Evolutionary conservation across 2,797 vertebrate genomes (phyloP).

Genomic region (Tenualosa thibaudeaui): DNA sequence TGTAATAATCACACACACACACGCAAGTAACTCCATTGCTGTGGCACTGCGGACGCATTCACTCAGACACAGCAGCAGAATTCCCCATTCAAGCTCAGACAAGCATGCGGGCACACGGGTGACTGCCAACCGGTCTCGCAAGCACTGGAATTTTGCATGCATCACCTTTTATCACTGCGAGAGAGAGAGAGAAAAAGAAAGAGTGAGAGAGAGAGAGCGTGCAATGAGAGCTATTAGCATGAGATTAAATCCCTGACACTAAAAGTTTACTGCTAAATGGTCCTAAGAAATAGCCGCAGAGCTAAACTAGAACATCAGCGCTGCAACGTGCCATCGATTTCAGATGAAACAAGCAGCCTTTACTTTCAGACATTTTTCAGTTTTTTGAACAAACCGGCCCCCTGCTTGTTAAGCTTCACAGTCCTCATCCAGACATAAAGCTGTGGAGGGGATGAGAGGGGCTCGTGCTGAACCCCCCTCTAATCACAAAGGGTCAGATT

Average conservation of each 20-base stretch:
- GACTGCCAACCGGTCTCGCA: not conserved
- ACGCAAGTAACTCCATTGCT: not conserved
- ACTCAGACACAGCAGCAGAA: not conserved
- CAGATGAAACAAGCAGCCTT: conserved; percentile 1
- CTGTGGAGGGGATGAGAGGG: not conserved
- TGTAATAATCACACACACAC: no score
- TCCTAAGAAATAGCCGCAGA: conserved; percentile 10
- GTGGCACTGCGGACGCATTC: not conserved
- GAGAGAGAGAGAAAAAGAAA: not conserved
- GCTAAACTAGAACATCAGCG: not conserved
- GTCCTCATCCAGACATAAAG: conserved; percentile 22
- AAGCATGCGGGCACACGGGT: not conserved
- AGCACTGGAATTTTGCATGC: not conserved
- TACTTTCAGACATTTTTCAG: not conserved
- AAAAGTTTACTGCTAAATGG: conserved; percentile 22
- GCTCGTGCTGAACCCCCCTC: not conserved
- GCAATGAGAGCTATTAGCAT: not conserved
- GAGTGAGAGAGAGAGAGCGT: conserved; percentile 40
- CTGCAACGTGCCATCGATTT: not conserved
- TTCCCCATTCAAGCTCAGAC: not conserved
- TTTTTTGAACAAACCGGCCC: not conserved
- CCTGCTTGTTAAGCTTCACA: conserved; percentile 14
- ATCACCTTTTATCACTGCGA: not conserved
- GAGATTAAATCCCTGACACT: not conserved
- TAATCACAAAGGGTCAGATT: conserved; percentile 8